Base-by-base conservation (phyloP, 2,113 vertebrate species). In the Otolemur garnettii region DNA sequence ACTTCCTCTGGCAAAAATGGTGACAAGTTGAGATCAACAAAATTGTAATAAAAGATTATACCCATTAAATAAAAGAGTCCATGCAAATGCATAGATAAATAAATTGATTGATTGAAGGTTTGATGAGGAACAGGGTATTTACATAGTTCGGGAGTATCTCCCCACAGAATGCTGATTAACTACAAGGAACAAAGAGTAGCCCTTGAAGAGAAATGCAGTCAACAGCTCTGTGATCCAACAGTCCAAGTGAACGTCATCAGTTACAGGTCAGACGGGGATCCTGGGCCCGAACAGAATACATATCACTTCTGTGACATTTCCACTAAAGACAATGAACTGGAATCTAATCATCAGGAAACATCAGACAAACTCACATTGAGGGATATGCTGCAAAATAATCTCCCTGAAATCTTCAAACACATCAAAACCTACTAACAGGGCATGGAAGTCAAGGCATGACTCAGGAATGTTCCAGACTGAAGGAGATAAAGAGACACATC, bases 101-200 rank as follows among this genome's bases (percentile, higher is more conserved):
- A 55, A 35, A n/a, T 50, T 81, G 42, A 22, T 14, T 82, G 55
- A 50, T 59, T 60, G 55, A 57, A 94, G 85, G 30, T 83, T 45
- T 59, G 69, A 28, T 33, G 35, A 87, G 4, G 42, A 86, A 91
- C 3, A 71, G 55, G 26, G 14, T 75, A 78, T 92, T 90, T 69
- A 74, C 21, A 42, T 55, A 62, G 53, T 83, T 79, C 35, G 57
- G 57, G 26, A 80, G 45, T 38, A 64, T 4, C 28, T 72, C 30
- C 22, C 28, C 55, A 90, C 24, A 60, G 57, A 62, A 80, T 72
- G 26, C n/a, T 80, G 79, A 45, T 59, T 60, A 92, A 81, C 11
- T 60, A 59, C 4, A 64, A 92, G 50, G 60, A 95, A 69, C 74
- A 72, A 96, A 68, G 14, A 95, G 19, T 35, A 79, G 53, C 69